Evolutionary conservation across 2,888 invertebrate species (phyloP), one percentile per base, ranked within the genome.

Genomic region (Rotaria macrura): DNA sequence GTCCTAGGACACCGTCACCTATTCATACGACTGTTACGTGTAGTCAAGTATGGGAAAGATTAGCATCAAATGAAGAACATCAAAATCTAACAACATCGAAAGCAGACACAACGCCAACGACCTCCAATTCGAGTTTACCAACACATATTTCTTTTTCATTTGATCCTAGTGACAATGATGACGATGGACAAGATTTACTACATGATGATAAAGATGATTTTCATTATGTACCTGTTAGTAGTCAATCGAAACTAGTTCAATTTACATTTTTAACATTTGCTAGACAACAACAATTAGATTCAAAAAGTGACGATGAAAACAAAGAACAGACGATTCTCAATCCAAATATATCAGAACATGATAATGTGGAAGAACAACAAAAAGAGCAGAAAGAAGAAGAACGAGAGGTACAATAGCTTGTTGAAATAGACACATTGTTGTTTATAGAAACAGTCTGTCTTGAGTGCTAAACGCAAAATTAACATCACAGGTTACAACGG

Each of bases 11-110:
- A 0, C 79, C 79, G 43, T 79, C 79, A 79, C 79, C 79, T 40
- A 79, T 79, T n/a, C 43, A 43, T 40, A n/a, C 79, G n/a, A 79
- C 40, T n/a, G 43, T 40, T 25, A 79, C 79, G 25, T 79, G 79
- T n/a, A 79, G 43, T 79, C 79, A 79, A 79, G 79, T 79, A 43
- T 79, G 79, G 79, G 79, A 79, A 79, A 17, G 79, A n/a, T 43
- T 79, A 43, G 79, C 43, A 20, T 79, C 79, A 4, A 43, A 40
- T 43, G 79, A 79, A n/a, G 79, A 79, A 23, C 65, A 65, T 34
- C 65, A 65, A 65, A 65, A 4, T 14, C 7, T 34, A 20, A 65
- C 65, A 5, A 34, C 65, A 34, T 20, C 65, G 4, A 79, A 43
- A 79, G 25, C 43, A 79, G 12, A 5, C 0, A 43, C 14, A 43